Conservation (phyloP, 2,888 invertebrate genomes). For the Mythimna impura region DNA sequence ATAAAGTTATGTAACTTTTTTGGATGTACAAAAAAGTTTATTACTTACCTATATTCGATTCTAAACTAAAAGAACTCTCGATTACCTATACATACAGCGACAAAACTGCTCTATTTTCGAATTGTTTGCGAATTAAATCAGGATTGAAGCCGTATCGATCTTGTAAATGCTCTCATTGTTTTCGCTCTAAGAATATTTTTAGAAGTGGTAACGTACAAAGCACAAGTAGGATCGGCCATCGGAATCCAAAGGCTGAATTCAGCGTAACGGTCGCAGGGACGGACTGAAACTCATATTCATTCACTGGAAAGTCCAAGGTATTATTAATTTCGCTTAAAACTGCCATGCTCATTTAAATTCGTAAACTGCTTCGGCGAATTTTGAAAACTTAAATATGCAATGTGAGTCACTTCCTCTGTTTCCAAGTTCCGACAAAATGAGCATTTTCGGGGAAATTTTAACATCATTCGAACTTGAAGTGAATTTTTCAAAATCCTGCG, state of each 20-base stretch:
- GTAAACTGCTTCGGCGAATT: slow-evolving; percentile 46
- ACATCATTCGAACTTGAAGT: background rate
- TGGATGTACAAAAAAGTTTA: no score
- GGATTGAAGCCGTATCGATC: slow-evolving; percentile 16
- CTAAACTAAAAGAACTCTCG: background rate
- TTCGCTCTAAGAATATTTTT: slow-evolving; percentile 49
- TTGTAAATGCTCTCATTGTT: slow-evolving; percentile 44
- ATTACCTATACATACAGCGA: background rate
- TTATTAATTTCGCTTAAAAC: slow-evolving; percentile 51
- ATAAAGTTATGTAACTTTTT: no score
- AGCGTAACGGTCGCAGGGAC: slow-evolving; percentile 32
- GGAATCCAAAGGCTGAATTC: slow-evolving; percentile 38
- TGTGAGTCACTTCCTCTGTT: slow-evolving; percentile 47
- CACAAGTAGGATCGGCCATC: slow-evolving; percentile 35
- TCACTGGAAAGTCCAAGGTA: slow-evolving; percentile 44
- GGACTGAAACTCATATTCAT: slow-evolving; percentile 38
- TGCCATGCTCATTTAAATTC: slow-evolving; percentile 57
- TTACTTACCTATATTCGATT: no score
- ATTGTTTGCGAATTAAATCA: slow-evolving; percentile 26
- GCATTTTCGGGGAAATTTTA: slow-evolving; percentile 5
- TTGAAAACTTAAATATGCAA: slow-evolving; percentile 45
- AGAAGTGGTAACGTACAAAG: slow-evolving; percentile 45
- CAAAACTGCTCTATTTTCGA: slow-evolving; percentile 1
- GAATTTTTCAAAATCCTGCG: no score
- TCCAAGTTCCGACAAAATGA: slow-evolving; percentile 21